Conservation (phyloP, 2,113 vertebrate species). For the Phalacrocorax pelagicus region DNA sequence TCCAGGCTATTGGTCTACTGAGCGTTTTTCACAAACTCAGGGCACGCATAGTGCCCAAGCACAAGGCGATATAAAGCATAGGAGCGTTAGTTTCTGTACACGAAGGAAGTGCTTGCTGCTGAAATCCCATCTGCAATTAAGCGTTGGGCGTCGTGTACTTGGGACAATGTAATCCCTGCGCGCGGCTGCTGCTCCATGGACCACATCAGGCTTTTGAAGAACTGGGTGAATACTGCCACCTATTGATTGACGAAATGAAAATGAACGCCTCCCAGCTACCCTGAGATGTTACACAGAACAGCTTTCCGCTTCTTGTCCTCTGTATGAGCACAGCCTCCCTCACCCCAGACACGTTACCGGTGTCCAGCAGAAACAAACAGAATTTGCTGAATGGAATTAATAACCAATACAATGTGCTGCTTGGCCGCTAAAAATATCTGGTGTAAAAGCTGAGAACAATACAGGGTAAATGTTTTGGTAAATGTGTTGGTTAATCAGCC, state of each 20-base stretch:
- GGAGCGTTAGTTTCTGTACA: rapidly evolving
- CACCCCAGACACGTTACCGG: not conserved
- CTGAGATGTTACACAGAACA: rapidly evolving
- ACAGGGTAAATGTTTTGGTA: not conserved
- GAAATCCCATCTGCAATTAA: not conserved
- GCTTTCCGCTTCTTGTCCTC: not conserved
- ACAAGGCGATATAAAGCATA: rapidly evolving
- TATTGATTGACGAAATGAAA: slow-evolving; percentile 62
- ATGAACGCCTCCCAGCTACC: not conserved
- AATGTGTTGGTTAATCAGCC: not conserved
- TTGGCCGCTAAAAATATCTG: not conserved
- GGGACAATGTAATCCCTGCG: not conserved
- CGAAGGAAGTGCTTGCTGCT: not conserved
- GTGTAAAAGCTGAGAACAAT: not conserved
- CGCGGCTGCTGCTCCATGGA: not conserved
- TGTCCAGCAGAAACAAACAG: not conserved
- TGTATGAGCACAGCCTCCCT: not conserved
- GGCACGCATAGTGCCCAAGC: rapidly evolving
- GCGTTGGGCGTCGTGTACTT: not conserved
- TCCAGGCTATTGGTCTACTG: not conserved
- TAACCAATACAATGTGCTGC: not conserved
- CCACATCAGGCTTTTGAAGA: not conserved
- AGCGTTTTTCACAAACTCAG: rapidly evolving
- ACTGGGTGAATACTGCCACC: slow-evolving; percentile 70
- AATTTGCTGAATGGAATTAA: not conserved